Percentiles rank a stretch among this genome's conserved stretches.
Evolutionary conservation across 2,888 invertebrate species (phyloP).

Genomic region (Himalopsyche japonica): DNA sequence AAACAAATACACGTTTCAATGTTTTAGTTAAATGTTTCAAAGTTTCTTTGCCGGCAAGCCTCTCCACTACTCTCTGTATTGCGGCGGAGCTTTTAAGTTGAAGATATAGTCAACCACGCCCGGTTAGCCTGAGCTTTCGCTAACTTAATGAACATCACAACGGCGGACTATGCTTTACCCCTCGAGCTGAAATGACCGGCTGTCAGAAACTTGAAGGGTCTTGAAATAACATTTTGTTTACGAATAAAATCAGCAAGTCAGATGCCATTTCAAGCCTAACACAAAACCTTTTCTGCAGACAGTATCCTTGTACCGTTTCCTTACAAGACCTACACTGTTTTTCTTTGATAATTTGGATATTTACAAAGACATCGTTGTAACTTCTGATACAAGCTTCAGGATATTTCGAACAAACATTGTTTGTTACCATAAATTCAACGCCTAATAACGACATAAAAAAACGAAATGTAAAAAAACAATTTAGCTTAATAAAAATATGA

Average conservation of each 20-base stretch:
- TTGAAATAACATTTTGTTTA: neutral
- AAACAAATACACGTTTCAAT: neutral
- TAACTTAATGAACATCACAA: neutral
- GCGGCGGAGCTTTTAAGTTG: slow-evolving; percentile 3
- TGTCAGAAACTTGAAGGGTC: neutral
- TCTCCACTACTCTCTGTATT: neutral
- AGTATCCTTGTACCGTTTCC: neutral
- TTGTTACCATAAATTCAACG: too few species aligned
- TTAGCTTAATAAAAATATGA: too few species aligned
- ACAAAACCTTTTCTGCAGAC: neutral
- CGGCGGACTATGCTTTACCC: neutral
- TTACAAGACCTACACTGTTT: neutral
- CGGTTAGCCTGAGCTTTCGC: neutral
- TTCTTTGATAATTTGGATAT: neutral
- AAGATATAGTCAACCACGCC: slow-evolving; percentile 3
- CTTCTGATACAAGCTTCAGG: too few species aligned
- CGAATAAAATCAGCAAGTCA: neutral
- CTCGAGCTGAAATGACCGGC: neutral
- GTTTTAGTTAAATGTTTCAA: neutral
- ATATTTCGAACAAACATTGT: too few species aligned
- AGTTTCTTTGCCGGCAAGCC: neutral
- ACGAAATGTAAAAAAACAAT: too few species aligned
- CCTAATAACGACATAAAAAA: too few species aligned
- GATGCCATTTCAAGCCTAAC: neutral
- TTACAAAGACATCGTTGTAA: neutral